These are phyloP conservation scores for Epicauta chinensis DNA, from an alignment of 1,140 invertebrate genomes.

Conservation along the genomic window DNA sequence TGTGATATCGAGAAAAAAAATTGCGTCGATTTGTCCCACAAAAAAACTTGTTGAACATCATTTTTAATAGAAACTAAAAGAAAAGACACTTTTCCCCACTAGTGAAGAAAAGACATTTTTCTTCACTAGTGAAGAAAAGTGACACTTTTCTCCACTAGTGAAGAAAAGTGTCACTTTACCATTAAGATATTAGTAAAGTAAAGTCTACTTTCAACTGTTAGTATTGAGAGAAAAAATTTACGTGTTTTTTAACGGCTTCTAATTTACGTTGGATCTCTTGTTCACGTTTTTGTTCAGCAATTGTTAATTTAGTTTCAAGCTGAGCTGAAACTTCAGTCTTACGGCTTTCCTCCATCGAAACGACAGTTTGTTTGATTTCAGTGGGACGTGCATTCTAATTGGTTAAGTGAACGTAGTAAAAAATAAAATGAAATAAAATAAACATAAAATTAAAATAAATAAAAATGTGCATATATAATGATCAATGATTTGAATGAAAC, in stretches of 20 bases:
- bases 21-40: too few species aligned
- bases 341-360: conserved; percentile 53
- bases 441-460: conserved; percentile 3
- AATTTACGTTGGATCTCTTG: conserved; percentile 74
- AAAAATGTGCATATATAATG: neutral
- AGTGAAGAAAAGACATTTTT: too few species aligned
- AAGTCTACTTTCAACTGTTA: too few species aligned
- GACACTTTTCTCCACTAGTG: too few species aligned
- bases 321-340: conserved; percentile 60
- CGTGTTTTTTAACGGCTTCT: conserved; percentile 72
- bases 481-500: conserved; percentile 10
- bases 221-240: too few species aligned
- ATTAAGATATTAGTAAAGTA: too few species aligned
- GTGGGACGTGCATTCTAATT: conserved; percentile 32
- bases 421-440: conserved; percentile 17
- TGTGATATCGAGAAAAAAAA: too few species aligned
- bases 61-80: too few species aligned
- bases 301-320: conserved; percentile 65
- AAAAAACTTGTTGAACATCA: too few species aligned
- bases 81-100: too few species aligned
- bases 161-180: too few species aligned
- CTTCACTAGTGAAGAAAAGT: too few species aligned
- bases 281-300: conserved; percentile 69
- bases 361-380: conserved; percentile 51
- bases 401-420: conserved; percentile 8